These are phyloP conservation scores for Platycnemis pennipes DNA, from an alignment of 2,888 invertebrate species.

Conservation along the genomic window DNA sequence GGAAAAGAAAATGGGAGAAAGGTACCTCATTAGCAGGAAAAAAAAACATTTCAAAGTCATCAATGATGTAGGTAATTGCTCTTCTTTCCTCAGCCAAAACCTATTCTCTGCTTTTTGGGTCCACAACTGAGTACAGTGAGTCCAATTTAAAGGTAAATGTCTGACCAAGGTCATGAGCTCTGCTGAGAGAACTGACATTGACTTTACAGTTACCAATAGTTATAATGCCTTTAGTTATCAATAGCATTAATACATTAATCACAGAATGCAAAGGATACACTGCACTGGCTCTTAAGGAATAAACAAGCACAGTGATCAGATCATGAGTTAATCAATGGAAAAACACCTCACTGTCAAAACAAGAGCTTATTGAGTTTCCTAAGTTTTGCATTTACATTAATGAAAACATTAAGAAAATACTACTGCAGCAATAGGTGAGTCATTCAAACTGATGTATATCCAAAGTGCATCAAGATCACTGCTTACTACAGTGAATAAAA, in stretches of 20 bases:
- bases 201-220: no score
- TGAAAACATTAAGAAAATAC: not conserved
- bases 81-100: not conserved
- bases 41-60: not conserved
- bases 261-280: not conserved
- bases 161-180: no score
- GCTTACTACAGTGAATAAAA: not conserved
- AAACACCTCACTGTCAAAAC: not conserved
- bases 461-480: not conserved
- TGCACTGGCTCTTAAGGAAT: not conserved
- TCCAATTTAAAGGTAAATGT: no score
- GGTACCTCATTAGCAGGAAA: not conserved
- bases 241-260: not conserved
- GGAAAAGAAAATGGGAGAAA: not conserved
- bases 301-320: not conserved
- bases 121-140: no score
- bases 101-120: not conserved
- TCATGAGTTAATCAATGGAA: not conserved
- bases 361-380: not conserved
- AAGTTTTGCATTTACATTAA: not conserved
- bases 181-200: no score
- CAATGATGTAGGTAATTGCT: no score
- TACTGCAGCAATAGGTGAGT: not conserved
- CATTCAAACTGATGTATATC: not conserved
- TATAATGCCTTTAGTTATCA: not conserved